Percentiles rank a stretch among this genome's conserved stretches.
These are phyloP conservation scores for Anarhynchus alexandrinus DNA, from an alignment of 2,113 vertebrate species.

Conservation along the genomic window DNA sequence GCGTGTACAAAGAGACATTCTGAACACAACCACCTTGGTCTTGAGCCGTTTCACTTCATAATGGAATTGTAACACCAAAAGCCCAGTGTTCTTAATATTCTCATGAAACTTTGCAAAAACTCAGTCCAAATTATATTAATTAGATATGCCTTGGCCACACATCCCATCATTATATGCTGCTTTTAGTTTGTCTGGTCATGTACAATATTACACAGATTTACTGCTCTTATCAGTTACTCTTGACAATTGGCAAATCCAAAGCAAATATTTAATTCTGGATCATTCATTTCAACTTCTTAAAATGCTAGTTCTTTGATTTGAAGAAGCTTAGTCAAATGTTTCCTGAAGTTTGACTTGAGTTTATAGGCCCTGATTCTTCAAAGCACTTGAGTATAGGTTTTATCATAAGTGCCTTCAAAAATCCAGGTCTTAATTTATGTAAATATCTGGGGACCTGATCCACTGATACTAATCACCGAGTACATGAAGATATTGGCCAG, in stretches of 20 bases:
- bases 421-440: neutral
- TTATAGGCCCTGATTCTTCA: neutral
- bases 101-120: neutral
- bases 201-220: neutral
- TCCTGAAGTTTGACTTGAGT: neutral
- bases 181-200: neutral
- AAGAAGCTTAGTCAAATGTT: neutral
- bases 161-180: neutral
- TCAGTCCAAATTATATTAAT: neutral
- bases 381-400: neutral
- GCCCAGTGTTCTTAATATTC: neutral
- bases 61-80: neutral
- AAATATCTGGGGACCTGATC: neutral
- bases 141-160: neutral
- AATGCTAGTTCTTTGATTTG: neutral
- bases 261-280: neutral
- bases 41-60: neutral
- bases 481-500: neutral
- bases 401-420: neutral
- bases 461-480: neutral
- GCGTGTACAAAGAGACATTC: rapidly evolving
- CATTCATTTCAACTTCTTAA: neutral
- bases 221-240: neutral
- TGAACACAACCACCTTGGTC: neutral
- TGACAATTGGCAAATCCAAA: neutral